phyloP scores from a whole-genome alignment of 1,140 invertebrate species.

The Drosophila watanabei region DNA sequence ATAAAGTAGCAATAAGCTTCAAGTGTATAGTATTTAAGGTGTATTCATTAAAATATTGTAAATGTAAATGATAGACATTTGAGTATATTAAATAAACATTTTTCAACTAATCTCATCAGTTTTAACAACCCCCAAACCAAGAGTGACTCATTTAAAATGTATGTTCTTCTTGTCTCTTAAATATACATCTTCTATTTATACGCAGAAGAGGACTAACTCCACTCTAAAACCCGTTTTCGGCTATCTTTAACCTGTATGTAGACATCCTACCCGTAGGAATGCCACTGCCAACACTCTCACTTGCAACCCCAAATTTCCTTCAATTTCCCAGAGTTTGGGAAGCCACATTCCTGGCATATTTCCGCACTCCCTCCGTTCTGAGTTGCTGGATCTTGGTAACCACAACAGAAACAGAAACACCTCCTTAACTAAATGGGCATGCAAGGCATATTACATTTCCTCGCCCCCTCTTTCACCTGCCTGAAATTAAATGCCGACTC shows the following conservation, averaged over 20 bases:
- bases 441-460: conserved; percentile 62
- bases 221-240: conserved; percentile 10
- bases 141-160: conserved; percentile 7
- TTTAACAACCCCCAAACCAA: background rate
- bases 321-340: conserved; percentile 20
- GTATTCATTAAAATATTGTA: background rate
- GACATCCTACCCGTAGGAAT: conserved; percentile 27
- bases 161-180: background rate
- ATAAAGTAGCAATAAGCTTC: background rate
- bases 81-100: too few relatives aligned
- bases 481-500: conserved; percentile 61
- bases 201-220: background rate
- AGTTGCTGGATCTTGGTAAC: conserved; percentile 30
- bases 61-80: background rate
- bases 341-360: conserved; percentile 37
- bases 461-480: conserved; percentile 46
- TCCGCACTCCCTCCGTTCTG: conserved; percentile 13
- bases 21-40: background rate
- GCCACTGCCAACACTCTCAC: conserved; percentile 14
- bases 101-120: background rate
- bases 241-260: conserved; percentile 16
- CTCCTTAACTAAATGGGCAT: conserved; percentile 51
- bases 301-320: conserved; percentile 39
- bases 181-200: conserved; percentile 14
- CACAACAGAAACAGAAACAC: conserved; percentile 52